These are phyloP conservation scores for Nettapus auritus DNA, from an alignment of 2,113 vertebrate genomes.

Conservation along the genomic window DNA sequence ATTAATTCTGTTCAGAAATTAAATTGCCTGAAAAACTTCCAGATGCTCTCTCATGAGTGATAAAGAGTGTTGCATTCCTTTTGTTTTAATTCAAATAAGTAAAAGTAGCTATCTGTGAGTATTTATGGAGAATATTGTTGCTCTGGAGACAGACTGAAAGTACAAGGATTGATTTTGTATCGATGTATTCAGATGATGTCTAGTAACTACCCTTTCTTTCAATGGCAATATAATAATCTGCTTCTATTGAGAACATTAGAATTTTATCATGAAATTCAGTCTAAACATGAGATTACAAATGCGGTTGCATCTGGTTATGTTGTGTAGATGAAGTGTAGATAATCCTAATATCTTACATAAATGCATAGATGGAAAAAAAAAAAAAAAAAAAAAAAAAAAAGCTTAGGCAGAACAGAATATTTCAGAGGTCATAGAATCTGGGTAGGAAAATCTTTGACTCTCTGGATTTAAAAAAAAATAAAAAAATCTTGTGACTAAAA, in stretches of 20 bases:
- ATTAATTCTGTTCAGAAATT: background rate
- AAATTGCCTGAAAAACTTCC: slow-evolving; percentile 8
- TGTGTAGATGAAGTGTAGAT: background rate
- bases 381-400: background rate
- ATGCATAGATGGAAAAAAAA: background rate
- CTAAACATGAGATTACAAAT: slow-evolving; percentile 5
- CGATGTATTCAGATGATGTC: background rate
- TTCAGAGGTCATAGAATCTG: background rate
- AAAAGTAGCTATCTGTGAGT: slow-evolving; percentile 4
- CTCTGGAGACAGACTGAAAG: slow-evolving; percentile 17
- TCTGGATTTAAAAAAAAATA: background rate
- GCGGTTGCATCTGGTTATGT: background rate
- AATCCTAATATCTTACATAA: background rate
- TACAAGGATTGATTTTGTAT: slow-evolving; percentile 30
- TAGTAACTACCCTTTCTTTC: background rate
- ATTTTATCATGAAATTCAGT: background rate
- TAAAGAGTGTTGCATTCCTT: background rate
- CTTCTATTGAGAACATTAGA: background rate
- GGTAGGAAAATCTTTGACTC: background rate
- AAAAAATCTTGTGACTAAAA: background rate
- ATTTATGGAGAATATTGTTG: slow-evolving; percentile 28
- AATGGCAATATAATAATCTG: background rate
- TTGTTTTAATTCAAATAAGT: background rate
- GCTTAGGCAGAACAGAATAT: background rate
- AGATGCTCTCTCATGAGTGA: background rate